Base-by-base conservation (phyloP, 2,888 invertebrate species). In the Eupithecia abbreviata region DNA sequence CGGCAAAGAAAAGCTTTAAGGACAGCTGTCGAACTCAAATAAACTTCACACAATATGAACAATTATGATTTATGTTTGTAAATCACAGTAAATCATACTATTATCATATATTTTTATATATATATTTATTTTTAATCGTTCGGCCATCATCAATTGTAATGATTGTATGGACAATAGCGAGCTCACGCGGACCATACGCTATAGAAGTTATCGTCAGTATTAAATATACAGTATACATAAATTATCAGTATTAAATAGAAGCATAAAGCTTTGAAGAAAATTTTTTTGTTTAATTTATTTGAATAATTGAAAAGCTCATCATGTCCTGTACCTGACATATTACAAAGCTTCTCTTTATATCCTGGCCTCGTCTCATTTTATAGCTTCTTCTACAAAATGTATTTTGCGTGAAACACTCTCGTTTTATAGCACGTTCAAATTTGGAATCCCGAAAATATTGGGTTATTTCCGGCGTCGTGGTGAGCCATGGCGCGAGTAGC, bases 381-480 rank as follows among this genome's bases (percentile, higher is more conserved):
- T 62, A 30, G 30, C 30, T 62, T 62, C 62, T 62, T 62, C 4
- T 62, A 58, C 58, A 30, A 62, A 62, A 62, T 62, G 30, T 62
- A 62, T 62, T 62, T 62, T 30, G 62, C 62, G 30, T 62, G 30
- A 62, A 62, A 30, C 30, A 18, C 58, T 58, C 55, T 58, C 15
- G 58, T 9, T 71, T 75, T 71, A n/a, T n/a, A 13, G 72, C 51
- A 73, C 65, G 70, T 73, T 62, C 62, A 62, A 66, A 51, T 66
- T 72, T 70, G 62, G 62, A 12, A 41, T 67, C 66, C 49, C 43
- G 71, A 42, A 55, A 76, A 73, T 76, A 76, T 66, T 4, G 70
- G 72, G 45, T 73, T 70, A 71, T 77, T 74, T 75, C 71, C 49
- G 65, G 76, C 71, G 65, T 47, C 49, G 68, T 62, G 77, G 71